Evolutionary conservation across 2,113 vertebrate species (phyloP), one percentile per base, ranked within the genome.

Genomic region (Peromyscus californicus): DNA sequence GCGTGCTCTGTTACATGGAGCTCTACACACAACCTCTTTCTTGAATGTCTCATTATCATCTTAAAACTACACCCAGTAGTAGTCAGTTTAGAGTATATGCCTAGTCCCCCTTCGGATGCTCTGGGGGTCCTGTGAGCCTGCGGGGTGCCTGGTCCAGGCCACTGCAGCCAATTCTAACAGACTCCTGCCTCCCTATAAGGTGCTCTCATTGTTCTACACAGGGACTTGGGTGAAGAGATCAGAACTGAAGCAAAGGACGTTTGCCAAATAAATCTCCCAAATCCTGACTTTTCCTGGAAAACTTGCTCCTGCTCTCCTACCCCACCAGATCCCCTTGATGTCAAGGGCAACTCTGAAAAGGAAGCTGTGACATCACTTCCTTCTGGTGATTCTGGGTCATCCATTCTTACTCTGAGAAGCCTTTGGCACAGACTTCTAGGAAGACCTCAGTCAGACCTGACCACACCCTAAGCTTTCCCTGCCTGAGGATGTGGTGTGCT

Each of bases 351-450:
- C 90, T 48, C 82, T 29, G 83, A 61, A 76, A 15, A 90, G 59
- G 74, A 29, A 61, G 42, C 76, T 74, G 0, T 94, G 94, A 79
- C 74, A 89, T 96, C 96, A 95, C 78, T 93, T 91, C 95, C 95
- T 90, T 22, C 13, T 1, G 19, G 67, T 9, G 36, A 33, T 0
- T 51, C 63, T 9, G 33, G 39, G 39, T 31, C 19, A 0, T 63
- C 65, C 33, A 7, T 89, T 29, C 63, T 82, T 67, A 22, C 21
- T 51, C 4, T 24, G 36, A 63, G 54, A 3, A 90, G 54, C 51
- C 51, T n/a, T 17, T 65, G 45, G 65, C 67, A 0, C 61, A 51
- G 69, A 26, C 22, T 57, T 59, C 33, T 4, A 45, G 16, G 42
- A 76, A 72, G 69, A 51, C 72, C 21, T 70, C 1, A 29, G 12